Base-by-base conservation (phyloP, 2,797 vertebrate genomes). In the Falco rusticolus region DNA sequence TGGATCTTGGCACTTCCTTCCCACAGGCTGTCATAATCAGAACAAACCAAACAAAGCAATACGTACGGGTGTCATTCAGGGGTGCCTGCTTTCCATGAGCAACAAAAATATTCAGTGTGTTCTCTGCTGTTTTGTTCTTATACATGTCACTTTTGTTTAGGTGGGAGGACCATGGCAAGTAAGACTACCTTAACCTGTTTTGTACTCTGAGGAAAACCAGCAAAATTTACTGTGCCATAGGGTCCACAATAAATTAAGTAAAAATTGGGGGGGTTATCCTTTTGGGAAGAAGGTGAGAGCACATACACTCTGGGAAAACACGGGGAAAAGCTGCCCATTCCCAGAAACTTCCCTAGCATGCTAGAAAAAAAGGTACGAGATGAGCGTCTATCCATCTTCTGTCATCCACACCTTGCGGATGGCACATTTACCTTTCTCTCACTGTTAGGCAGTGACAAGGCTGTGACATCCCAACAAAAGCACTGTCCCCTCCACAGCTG, bases 281-380 rank as follows among this genome's bases (percentile, higher is more conserved):
- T 83, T 25, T 21, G 16, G 11, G 18, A 19, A 61, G 51, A 79
- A 65, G 19, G 33, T 51, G 18, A 43, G 43, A 74, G 16, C 17
- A 10, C 5, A 10, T 20, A 13, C 0, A 3, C 3, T n/a, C 11
- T 48, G 45, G 20, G 22, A 43, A 21, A 74, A 80, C 2, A 1
- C 8, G 50, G 33, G 21, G 28, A 56, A 89, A 89, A 80, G 3
- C 37, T 48, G 4, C 1, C 22, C 7, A 6, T 20, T 78, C 54
- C 69, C 47, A 57, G n/a, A 81, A 83, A 64, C 3, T 50, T 69
- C 16, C 8, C 14, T 24, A 68, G 19, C 3, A 7, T 24, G 16
- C 10, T 25, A 60, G 15, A 20, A 31, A 18, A 61, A 84, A 68
- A 50, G 16, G 8, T 41, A 18, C 0, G 0, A 74, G 20, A 13